Base-by-base conservation (phyloP, 2,888 invertebrate genomes). In the Eurytoma californica region DNA sequence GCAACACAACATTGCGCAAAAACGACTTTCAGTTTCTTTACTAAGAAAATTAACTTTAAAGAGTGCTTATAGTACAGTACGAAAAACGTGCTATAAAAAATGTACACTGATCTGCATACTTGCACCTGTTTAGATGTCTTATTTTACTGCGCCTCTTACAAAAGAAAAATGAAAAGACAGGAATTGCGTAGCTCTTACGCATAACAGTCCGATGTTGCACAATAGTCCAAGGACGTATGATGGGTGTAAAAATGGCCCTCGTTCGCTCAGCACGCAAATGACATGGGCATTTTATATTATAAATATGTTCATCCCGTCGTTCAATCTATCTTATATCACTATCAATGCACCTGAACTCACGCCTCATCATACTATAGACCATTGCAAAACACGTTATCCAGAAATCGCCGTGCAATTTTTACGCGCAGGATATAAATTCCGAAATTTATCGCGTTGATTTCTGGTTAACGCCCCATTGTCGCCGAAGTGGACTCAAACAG, bases 401-500 rank as follows among this genome's bases (percentile, higher is more conserved):
- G 84, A 84, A 84, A 77, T 69, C 51, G 4, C 3, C 14, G 13
- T 20, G 14, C 30, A 60, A 20, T 51, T 60, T 3, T 14, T 57
- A 57, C n/a, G 24, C 53, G 20, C 30, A 12, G 49, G 2, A 2
- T 2, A 16, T 24, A 39, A 57, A 14, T 12, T 67, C 47, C 16
- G 16, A 47, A 47, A 75, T 55, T 67, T 39, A 53, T 77, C 7
- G 12, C 49, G 68, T 83, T 60, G 55, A 77, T 80, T 79, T 87
- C 84, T 85, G 84, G 84, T 82, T 85, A 85, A 85, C 83, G 83
- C 70, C n/a, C 51, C 14, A 7, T 58, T 84, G 80, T 82, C 72
- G 82, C 84, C 85, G 82, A 84, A 84, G 85, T 86, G 85, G 85
- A 87, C 83, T 85, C 83, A 82, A 86, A 83, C 86, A 86, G 84